These are phyloP conservation scores for Pemphigus obesinymphae DNA, from an alignment of 1,140 invertebrate genomes.

Conservation along the genomic window DNA sequence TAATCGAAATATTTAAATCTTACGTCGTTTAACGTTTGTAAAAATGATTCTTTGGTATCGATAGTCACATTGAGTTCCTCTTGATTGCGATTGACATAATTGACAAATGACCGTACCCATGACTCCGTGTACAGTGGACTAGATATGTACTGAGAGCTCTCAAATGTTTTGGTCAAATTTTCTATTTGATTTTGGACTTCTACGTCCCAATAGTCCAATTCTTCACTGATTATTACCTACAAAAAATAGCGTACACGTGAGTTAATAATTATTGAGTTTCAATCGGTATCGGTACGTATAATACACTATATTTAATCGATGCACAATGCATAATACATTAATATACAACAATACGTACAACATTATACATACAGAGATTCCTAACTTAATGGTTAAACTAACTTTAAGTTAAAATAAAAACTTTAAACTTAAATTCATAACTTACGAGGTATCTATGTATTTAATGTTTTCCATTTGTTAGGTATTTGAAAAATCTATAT, in stretches of 20 bases:
- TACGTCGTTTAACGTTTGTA: conserved; percentile 69
- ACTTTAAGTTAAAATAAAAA: too few species aligned
- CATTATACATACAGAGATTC: too few species aligned
- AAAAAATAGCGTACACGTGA: background rate
- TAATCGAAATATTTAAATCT: conserved; percentile 40
- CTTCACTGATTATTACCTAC: conserved; percentile 79
- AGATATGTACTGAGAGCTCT: conserved; percentile 75
- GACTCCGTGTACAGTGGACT: conserved; percentile 79
- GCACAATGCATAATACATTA: too few species aligned
- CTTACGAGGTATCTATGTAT: too few species aligned
- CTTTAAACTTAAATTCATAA: too few species aligned
- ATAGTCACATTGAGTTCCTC: conserved; percentile 72
- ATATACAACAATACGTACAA: too few species aligned
- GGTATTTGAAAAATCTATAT: too few species aligned
- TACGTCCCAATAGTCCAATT: conserved; percentile 80
- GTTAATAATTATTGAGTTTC: background rate
- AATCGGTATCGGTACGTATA: too few species aligned
- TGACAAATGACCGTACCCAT: conserved; percentile 80
- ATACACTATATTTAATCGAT: too few species aligned
- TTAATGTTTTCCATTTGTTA: too few species aligned
- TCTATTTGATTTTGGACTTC: conserved; percentile 72
- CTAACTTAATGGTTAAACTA: too few species aligned
- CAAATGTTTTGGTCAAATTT: conserved; percentile 70
- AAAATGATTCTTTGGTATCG: conserved; percentile 66
- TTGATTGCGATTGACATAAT: conserved; percentile 68